Evolutionary conservation across 2,113 vertebrate genomes (phyloP).

Genomic region (Silurus glanis): DNA sequence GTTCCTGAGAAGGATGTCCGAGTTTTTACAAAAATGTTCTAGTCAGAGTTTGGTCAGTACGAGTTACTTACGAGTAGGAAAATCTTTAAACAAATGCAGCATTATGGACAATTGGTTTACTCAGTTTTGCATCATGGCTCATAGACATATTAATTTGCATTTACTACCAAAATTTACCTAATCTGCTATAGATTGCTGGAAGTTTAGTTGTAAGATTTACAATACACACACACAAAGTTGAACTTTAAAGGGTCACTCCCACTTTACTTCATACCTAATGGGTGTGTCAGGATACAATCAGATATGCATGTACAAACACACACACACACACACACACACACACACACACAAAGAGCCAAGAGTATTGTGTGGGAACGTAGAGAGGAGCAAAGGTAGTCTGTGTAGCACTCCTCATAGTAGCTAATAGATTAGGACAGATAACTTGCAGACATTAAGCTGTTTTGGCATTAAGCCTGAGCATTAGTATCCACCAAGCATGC

Average conservation of each 20-base stretch:
- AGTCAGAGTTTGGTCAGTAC: neutral
- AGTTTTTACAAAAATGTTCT: neutral
- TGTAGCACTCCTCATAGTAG: slow-evolving; percentile 32
- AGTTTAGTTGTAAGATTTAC: neutral
- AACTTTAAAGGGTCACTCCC: neutral
- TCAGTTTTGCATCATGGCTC: neutral
- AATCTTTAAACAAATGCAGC: neutral
- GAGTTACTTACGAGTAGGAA: neutral
- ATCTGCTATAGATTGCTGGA: neutral
- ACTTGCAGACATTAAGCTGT: slow-evolving; percentile 51
- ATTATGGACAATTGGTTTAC: neutral
- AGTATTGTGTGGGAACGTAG: neutral
- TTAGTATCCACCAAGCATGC: slow-evolving; percentile 64
- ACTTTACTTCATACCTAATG: neutral
- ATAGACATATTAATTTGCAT: neutral
- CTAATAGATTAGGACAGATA: slow-evolving; percentile 72
- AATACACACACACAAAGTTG: neutral
- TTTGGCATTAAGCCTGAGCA: slow-evolving; percentile 65
- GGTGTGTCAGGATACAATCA: slow-evolving; percentile 3
- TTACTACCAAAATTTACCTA: neutral
- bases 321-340: slow-evolving; percentile 3
- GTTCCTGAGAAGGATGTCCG: neutral
- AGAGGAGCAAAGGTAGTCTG: neutral
- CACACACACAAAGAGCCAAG: slow-evolving; percentile 3
- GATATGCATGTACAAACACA: neutral